A percentile compares a stretch with the other conserved stretches of the same genome.
phyloP scores from a whole-genome alignment of 2,888 invertebrate species.

The Rosalia funebris region DNA sequence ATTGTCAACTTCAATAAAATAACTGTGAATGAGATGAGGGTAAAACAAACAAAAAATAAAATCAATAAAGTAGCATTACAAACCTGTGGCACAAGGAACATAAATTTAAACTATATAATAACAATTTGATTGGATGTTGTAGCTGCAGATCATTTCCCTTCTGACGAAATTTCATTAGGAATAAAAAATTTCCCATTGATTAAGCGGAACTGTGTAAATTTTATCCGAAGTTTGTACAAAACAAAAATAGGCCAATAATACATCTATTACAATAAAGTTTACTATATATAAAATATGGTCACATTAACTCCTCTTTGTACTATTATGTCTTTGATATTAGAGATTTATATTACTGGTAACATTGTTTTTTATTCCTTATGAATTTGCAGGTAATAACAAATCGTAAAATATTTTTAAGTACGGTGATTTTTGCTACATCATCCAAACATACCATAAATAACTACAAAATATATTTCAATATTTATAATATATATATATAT shows the following conservation, averaged over 20 bases:
- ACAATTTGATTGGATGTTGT: slow-evolving; percentile 44
- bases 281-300: neutral
- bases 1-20: neutral
- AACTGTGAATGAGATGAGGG: neutral
- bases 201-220: neutral
- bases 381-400: slow-evolving; percentile 17
- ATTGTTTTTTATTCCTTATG: slow-evolving; percentile 7
- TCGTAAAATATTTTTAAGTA: slow-evolving; percentile 42
- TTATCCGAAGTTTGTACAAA: neutral
- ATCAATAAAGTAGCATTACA: slow-evolving; percentile 42
- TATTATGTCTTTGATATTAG: neutral
- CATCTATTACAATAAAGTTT: neutral
- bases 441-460: slow-evolving; percentile 41
- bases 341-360: slow-evolving; percentile 7
- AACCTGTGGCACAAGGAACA: slow-evolving; percentile 60
- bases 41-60: slow-evolving; percentile 23
- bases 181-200: slow-evolving; percentile 20
- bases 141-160: slow-evolving; percentile 19
- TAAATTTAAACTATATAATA: slow-evolving; percentile 52
- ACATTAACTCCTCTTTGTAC: slow-evolving; percentile 4
- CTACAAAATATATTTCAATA: slow-evolving; percentile 52
- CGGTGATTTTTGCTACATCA: slow-evolving; percentile 33
- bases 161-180: slow-evolving; percentile 1
- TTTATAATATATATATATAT: slow-evolving; percentile 48
- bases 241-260: neutral